Conservation (phyloP, 2,797 vertebrate genomes). For the Alca torda region DNA sequence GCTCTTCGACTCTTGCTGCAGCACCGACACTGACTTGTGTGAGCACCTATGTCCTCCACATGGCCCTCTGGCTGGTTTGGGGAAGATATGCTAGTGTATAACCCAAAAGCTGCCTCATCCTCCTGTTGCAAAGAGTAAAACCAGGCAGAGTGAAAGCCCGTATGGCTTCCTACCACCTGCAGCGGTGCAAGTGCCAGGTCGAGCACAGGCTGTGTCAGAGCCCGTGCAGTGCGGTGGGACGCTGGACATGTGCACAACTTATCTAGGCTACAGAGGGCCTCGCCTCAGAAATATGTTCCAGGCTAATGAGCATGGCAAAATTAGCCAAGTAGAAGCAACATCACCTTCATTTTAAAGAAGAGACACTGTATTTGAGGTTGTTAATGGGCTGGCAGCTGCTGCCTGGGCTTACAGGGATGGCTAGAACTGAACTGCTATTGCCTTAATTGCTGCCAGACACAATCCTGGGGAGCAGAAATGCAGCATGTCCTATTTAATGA, state of each 20-base stretch:
- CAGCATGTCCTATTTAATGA: neutral
- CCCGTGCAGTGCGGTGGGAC: neutral
- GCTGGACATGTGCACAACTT: neutral
- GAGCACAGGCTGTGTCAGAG: neutral
- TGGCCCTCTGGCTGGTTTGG: neutral
- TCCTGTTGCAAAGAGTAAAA: neutral
- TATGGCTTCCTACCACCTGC: neutral
- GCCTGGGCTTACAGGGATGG: neutral
- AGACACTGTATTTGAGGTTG: neutral
- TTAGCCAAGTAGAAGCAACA: neutral
- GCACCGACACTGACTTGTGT: neutral
- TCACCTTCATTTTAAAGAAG: neutral
- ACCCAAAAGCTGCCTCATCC: neutral
- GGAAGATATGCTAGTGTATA: neutral
- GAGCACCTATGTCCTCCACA: neutral
- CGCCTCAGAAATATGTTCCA: neutral
- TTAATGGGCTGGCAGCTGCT: neutral
- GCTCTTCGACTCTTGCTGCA: fast-evolving
- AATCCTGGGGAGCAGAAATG: neutral
- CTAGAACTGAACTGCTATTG: neutral
- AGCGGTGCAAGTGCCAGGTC: neutral
- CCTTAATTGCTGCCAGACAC: neutral
- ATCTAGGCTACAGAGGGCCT: neutral
- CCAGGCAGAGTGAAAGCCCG: neutral
- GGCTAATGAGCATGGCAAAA: neutral